Evolutionary conservation across 1,140 invertebrate genomes (phyloP).

Genomic region (Ctenoplectra terminalis): DNA sequence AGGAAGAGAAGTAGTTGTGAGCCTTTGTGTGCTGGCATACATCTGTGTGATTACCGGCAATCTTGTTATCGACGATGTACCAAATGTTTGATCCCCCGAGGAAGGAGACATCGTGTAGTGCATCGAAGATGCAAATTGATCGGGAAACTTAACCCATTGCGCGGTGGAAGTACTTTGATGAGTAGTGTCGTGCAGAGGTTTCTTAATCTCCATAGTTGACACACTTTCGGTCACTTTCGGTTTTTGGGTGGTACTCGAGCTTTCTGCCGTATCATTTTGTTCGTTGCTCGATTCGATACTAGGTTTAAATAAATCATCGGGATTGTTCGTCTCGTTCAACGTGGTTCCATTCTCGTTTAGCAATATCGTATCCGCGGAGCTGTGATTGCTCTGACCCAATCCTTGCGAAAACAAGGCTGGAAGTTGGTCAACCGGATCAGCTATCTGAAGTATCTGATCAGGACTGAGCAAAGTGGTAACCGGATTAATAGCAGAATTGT

Average conservation of each 20-base stretch:
- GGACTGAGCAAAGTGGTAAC: conserved; percentile 82
- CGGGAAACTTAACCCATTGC: conserved; percentile 53
- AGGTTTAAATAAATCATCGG: conserved; percentile 84
- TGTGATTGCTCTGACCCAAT: conserved; percentile 80
- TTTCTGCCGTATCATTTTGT: not conserved
- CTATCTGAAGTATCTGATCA: conserved; percentile 79
- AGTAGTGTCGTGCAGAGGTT: not conserved
- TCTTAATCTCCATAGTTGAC: not conserved
- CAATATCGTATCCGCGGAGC: conserved; percentile 86
- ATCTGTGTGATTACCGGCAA: conserved; percentile 30
- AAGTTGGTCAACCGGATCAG: conserved; percentile 79
- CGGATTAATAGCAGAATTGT: conserved; percentile 74
- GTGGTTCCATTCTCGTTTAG: conserved; percentile 85
- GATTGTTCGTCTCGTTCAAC: conserved; percentile 84
- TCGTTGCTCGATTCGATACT: conserved; percentile 26
- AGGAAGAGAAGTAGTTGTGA: conserved; percentile 11
- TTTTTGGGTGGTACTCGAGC: not conserved
- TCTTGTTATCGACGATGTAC: conserved; percentile 29
- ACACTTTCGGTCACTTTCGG: conserved; percentile 17
- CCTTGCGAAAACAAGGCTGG: conserved; percentile 78
- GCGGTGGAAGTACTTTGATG: not conserved
- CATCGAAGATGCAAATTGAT: conserved; percentile 15
- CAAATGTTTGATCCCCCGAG: not conserved
- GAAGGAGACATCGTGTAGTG: not conserved
- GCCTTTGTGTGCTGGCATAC: conserved; percentile 43